Conservation (phyloP, 2,888 invertebrate species). For the Margaritifera margaritifera region DNA sequence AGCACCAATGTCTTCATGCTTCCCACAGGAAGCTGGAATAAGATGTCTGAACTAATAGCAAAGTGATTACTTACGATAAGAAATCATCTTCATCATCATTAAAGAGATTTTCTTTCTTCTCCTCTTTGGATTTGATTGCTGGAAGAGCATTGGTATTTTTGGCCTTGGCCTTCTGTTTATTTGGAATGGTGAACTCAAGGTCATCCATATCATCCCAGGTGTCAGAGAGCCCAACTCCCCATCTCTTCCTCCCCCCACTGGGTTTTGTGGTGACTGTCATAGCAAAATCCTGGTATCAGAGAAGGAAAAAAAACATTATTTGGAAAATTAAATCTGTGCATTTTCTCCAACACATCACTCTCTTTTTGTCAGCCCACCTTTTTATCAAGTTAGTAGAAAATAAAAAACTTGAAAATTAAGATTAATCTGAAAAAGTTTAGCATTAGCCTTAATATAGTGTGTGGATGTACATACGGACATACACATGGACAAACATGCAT, state of each 20-base stretch:
- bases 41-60: neutral
- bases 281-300: conserved; percentile 22
- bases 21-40: no score
- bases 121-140: conserved; percentile 37
- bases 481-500: no score
- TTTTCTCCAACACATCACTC: no score
- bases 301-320: no score
- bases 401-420: no score
- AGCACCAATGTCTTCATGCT: no score
- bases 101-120: conserved; percentile 44
- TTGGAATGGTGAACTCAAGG: conserved; percentile 57
- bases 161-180: conserved; percentile 48
- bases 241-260: conserved; percentile 64
- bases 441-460: no score
- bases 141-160: conserved; percentile 45
- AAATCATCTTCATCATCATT: conserved; percentile 64
- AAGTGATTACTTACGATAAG: conserved; percentile 48
- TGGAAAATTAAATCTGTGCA: no score
- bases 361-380: no score
- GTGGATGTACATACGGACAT: no score
- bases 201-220: conserved; percentile 70
- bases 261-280: conserved; percentile 59
- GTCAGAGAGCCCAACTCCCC: conserved; percentile 64
- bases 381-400: no score
- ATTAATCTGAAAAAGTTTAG: no score